These are phyloP conservation scores for Chrysochloris asiatica DNA, from an alignment of 2,113 vertebrate genomes.

Conservation along the genomic window DNA sequence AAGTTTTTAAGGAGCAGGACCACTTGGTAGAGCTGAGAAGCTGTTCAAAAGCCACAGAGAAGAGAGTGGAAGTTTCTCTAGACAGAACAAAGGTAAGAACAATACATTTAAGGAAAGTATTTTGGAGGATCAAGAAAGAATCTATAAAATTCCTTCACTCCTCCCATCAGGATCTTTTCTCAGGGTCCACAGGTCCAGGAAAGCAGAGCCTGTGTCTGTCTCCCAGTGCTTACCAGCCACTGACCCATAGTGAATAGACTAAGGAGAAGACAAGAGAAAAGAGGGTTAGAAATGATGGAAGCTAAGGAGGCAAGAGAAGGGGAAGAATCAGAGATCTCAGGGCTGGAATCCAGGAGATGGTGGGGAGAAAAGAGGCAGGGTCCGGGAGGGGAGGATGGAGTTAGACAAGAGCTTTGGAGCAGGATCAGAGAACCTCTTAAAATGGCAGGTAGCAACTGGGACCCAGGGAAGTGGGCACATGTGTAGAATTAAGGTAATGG, in stretches of 20 bases:
- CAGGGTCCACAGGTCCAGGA: not conserved
- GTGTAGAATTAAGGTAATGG: not conserved
- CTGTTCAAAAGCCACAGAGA: not conserved
- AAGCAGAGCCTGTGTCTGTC: too few relatives aligned
- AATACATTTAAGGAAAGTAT: accelerated
- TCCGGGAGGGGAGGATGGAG: too few relatives aligned
- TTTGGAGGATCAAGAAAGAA: not conserved
- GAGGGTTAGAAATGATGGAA: not conserved
- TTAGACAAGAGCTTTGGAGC: not conserved
- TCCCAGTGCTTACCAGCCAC: not conserved
- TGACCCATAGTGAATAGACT: not conserved
- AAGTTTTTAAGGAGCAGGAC: not conserved
- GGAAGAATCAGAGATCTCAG: too few relatives aligned
- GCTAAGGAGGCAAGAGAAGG: not conserved
- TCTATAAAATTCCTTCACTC: not conserved
- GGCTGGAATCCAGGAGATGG: not conserved
- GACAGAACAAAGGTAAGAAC: not conserved
- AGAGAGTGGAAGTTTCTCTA: not conserved
- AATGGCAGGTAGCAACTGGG: not conserved
- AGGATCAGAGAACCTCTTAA: not conserved
- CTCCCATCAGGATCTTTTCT: not conserved
- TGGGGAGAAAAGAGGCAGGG: too few relatives aligned
- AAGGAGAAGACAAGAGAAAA: not conserved
- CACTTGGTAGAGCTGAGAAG: not conserved
- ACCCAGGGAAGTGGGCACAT: not conserved